Percentiles rank a stretch among this genome's conserved stretches.
phyloP scores from a whole-genome alignment of 2,113 vertebrate genomes.

The Sylvia atricapilla region DNA sequence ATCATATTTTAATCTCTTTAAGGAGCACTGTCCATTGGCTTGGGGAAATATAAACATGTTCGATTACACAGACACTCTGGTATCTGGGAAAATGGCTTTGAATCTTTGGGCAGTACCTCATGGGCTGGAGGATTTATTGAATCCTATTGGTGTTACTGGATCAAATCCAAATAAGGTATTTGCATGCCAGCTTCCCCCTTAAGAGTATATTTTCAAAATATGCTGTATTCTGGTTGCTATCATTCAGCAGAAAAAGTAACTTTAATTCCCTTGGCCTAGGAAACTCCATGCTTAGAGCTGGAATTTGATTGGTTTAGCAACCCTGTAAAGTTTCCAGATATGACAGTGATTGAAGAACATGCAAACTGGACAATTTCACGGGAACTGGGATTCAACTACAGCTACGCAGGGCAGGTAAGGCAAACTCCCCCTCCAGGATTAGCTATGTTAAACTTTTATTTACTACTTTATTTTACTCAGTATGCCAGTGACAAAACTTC shows the following conservation, averaged over 20 bases:
- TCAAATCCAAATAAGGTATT: constrained; percentile 97
- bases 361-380: constrained; percentile 94
- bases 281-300: constrained; percentile 97
- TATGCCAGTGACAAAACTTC: background rate
- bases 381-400: constrained; percentile 93
- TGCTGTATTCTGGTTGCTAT: background rate
- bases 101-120: constrained; percentile 98
- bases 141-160: constrained; percentile 95
- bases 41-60: constrained; percentile 99
- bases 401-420: constrained; percentile 89
- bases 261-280: constrained; percentile 72
- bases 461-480: background rate
- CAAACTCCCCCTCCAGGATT: background rate
- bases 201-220: background rate
- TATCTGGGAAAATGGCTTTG: constrained; percentile 97
- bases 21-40: constrained; percentile 97
- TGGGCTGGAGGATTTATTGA: constrained; percentile 94
- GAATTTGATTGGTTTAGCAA: constrained; percentile 98
- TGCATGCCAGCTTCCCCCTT: background rate
- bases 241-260: background rate
- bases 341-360: constrained; percentile 92
- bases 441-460: background rate
- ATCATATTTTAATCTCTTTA: constrained; percentile 56
- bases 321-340: constrained; percentile 94
- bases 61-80: constrained; percentile 95